Evolutionary conservation across 2,888 invertebrate genomes (phyloP).

Genomic region (Nomada ferruginata): DNA sequence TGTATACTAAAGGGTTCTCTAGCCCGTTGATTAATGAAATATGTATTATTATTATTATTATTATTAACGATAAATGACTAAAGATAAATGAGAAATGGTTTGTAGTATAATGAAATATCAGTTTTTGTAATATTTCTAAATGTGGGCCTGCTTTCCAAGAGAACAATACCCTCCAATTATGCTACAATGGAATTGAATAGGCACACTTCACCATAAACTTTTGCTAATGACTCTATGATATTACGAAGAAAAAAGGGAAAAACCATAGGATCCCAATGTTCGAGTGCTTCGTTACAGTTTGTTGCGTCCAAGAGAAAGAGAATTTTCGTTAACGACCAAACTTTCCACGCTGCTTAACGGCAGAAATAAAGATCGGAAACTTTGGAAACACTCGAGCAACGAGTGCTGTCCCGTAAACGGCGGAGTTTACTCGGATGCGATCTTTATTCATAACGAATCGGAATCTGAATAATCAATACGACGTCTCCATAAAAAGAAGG

Average conservation of each 20-base stretch:
- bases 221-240: not conserved
- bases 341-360: slow-evolving; percentile 11
- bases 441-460: slow-evolving; percentile 63
- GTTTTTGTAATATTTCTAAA: no score
- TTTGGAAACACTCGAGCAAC: slow-evolving; percentile 3
- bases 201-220: no score
- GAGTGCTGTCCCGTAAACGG: slow-evolving; percentile 33
- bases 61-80: no score
- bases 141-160: no score
- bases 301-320: slow-evolving; percentile 20
- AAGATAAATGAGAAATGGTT: no score
- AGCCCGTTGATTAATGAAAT: no score
- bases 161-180: no score
- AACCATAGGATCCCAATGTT: not conserved
- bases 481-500: not conserved
- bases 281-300: slow-evolving; percentile 17
- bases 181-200: no score
- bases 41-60: no score
- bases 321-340: slow-evolving; percentile 47
- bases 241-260: not conserved
- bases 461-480: slow-evolving; percentile 58
- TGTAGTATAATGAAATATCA: no score
- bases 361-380: slow-evolving; percentile 20
- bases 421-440: slow-evolving; percentile 21
- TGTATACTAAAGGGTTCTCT: no score